Evolutionary conservation across 2,888 invertebrate species (phyloP).

Genomic region (Orchestes rusci): DNA sequence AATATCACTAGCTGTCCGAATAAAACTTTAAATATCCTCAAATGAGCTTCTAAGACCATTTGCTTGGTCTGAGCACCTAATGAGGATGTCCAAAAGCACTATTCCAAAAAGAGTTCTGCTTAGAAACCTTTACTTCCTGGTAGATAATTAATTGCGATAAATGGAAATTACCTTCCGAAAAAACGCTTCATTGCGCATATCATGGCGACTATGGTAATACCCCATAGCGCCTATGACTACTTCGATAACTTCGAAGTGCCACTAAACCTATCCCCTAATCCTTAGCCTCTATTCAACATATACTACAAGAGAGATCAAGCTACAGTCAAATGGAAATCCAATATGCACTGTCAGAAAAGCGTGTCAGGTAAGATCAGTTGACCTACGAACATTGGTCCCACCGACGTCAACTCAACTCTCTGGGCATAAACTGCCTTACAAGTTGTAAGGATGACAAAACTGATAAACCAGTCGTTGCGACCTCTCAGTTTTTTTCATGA

Average conservation of each 20-base stretch:
- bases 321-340: slow-evolving; percentile 11
- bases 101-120: slow-evolving; percentile 5
- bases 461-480: slow-evolving; percentile 98
- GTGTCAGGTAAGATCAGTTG: slow-evolving; percentile 19
- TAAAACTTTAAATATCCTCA: slow-evolving; percentile 11
- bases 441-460: slow-evolving; percentile 91
- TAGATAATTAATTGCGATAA: slow-evolving; percentile 41
- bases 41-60: slow-evolving; percentile 37
- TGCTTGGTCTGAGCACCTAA: slow-evolving; percentile 35
- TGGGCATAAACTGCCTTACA: slow-evolving; percentile 52
- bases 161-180: slow-evolving; percentile 51
- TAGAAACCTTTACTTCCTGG: slow-evolving; percentile 37
- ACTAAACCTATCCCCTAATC: slow-evolving; percentile 7
- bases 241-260: slow-evolving; percentile 41
- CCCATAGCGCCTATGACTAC: slow-evolving; percentile 34
- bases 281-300: slow-evolving; percentile 19
- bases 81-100: too few relatives aligned
- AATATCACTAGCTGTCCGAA: slow-evolving; percentile 7
- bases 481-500: slow-evolving; percentile 98
- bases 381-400: slow-evolving; percentile 16
- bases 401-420: too few relatives aligned
- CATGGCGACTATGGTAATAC: slow-evolving; percentile 37
- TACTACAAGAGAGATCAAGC: slow-evolving; percentile 8
- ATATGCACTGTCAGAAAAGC: slow-evolving; percentile 20
- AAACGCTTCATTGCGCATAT: slow-evolving; percentile 29